Conservation (phyloP, 2,888 invertebrate species). For the Cyaniris semiargus region DNA sequence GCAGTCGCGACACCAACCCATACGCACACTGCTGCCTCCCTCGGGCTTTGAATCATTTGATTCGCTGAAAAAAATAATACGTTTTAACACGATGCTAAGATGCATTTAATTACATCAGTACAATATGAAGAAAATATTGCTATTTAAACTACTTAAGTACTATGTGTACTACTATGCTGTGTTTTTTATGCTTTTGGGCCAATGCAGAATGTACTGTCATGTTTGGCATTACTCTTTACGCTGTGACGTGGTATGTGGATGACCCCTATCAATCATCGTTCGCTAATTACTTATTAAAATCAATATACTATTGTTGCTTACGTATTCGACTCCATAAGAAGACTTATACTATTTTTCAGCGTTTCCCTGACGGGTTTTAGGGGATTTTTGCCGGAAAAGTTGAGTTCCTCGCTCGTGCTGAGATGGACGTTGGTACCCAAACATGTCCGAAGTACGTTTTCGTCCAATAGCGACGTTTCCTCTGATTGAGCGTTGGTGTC, state of each 20-base stretch:
- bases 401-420: conserved; percentile 67
- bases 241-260: no score
- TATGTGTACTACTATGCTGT: no score
- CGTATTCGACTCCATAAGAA: conserved; percentile 63
- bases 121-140: background rate
- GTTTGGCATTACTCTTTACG: no score
- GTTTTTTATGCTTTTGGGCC: no score
- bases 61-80: background rate
- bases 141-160: no score
- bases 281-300: no score
- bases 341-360: conserved; percentile 69
- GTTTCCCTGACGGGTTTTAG: conserved; percentile 68
- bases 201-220: no score
- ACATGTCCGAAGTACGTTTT: conserved; percentile 58
- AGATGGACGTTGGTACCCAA: conserved; percentile 68
- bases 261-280: no score
- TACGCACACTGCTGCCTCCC: conserved; percentile 49
- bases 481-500: conserved; percentile 46
- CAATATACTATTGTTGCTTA: background rate
- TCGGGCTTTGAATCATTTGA: background rate
- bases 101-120: background rate
- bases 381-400: conserved; percentile 62
- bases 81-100: background rate
- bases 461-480: conserved; percentile 55
- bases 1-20: conserved; percentile 78